Base-by-base conservation (phyloP, 2,888 invertebrate species). In the Brachycybe producta region DNA sequence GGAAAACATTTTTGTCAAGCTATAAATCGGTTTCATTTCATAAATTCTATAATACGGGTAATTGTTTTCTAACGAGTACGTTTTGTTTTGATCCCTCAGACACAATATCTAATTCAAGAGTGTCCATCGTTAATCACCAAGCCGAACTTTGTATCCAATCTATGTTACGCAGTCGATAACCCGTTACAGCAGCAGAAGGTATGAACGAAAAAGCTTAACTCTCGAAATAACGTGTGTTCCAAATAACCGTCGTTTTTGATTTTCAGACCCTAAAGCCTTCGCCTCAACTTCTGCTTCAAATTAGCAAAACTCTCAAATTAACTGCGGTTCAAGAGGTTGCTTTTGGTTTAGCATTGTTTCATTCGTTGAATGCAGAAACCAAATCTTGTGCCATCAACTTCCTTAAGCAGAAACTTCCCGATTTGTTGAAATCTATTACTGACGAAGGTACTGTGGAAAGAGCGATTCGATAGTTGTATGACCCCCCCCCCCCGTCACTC, bases 261-360 rank as follows among this genome's bases (percentile, higher is more conserved):
- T 43, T 19, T 8, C 73, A 88, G 88, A 78, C 77, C 62, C 71
- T 86, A 61, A 82, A 82, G 70, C 78, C 85, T 59, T 76, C 83
- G 60, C 73, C 79, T 60, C 82, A 84, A 66, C 77, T 91, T 66
- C 78, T 92, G 67, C 75, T 76, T 63, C 83, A 86, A 65, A 75
- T 94, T 61, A 82, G 84, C 69, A 83, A 85, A 73, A 77, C 84
- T 62, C 76, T 91, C 63, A 83, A 83, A 67, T 77, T 92, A 63
- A 82, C 82, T 54, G 78, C 84, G 60, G 82, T 90, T 41, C 87
- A 91, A 71, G 92, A 94, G 75, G 84, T 91, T 63, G 82, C 85
- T 45, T 81, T 92, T 69, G 85, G 86, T 52, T 74, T 94, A 62
- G 83, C 86, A 54, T 72, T 92, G 57, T 77, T 82, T 59, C 79